These are phyloP conservation scores for Mongoloraphidia duomilia DNA, from an alignment of 2,888 invertebrate genomes.

Conservation along the genomic window DNA sequence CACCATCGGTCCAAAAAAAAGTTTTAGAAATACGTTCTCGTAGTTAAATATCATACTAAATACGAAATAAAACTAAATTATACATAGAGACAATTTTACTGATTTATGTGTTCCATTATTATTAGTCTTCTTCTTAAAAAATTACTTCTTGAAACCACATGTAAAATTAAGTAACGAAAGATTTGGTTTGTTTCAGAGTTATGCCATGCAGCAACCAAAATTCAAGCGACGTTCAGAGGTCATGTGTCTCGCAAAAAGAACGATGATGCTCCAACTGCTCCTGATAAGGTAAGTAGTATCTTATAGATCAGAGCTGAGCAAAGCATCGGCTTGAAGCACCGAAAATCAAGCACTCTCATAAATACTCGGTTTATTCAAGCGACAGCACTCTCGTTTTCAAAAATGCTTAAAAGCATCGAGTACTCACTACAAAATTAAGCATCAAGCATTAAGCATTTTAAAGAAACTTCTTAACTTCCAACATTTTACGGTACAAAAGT, in stretches of 20 bases:
- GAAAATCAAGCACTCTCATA: too few species aligned
- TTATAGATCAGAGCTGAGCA: background rate
- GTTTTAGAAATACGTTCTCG: too few species aligned
- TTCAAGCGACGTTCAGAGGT: constrained; percentile 82
- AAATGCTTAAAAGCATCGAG: too few species aligned
- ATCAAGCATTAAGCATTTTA: too few species aligned
- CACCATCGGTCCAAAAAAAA: too few species aligned
- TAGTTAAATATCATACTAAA: too few species aligned
- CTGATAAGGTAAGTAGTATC: constrained; percentile 7
- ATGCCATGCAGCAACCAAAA: constrained; percentile 74
- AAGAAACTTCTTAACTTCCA: too few species aligned
- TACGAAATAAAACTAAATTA: background rate
- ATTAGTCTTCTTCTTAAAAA: background rate
- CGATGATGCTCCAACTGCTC: constrained; percentile 21
- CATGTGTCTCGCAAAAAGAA: constrained; percentile 65
- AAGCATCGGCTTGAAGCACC: too few species aligned
- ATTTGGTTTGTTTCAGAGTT: constrained; percentile 44
- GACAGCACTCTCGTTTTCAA: too few species aligned
- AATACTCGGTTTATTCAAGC: too few species aligned
- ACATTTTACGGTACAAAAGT: too few species aligned
- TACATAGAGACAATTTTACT: background rate
- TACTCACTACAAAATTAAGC: too few species aligned
- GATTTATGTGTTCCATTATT: background rate
- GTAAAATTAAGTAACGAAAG: background rate
- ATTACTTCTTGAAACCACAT: background rate